These are phyloP conservation scores for Acestrorhynchus altus DNA, from an alignment of 2,797 vertebrate species.

Conservation along the genomic window DNA sequence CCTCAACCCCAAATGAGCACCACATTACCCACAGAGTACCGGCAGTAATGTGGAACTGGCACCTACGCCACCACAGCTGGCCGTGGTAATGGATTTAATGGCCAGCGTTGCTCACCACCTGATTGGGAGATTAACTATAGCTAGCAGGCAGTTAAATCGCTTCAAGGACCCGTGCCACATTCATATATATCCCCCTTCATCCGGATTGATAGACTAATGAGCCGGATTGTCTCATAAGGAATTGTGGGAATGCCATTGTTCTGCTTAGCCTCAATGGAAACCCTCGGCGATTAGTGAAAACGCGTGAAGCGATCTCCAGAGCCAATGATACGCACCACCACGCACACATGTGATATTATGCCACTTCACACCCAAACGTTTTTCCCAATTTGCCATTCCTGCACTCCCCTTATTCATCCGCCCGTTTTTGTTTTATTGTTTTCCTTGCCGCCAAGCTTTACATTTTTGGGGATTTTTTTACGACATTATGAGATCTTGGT, in stretches of 20 bases:
- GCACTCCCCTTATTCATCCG: background rate
- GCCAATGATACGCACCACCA: background rate
- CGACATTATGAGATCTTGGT: constrained; percentile 49
- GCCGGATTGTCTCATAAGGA: constrained; percentile 16
- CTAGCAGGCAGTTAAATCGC: constrained; percentile 25
- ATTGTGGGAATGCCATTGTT: constrained; percentile 29
- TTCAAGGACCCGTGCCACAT: constrained; percentile 25
- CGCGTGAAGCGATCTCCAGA: background rate
- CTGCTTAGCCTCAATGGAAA: constrained; percentile 30
- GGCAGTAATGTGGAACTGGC: constrained; percentile 54
- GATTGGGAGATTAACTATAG: constrained; percentile 52
- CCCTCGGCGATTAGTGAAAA: constrained; percentile 14
- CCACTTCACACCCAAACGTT: constrained; percentile 20
- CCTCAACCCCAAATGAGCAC: constrained; percentile 45
- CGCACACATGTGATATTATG: constrained; percentile 5
- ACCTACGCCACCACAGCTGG: constrained; percentile 45
- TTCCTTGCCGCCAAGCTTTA: constrained; percentile 41
- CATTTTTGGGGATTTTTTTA: constrained; percentile 32
- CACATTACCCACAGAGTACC: constrained; percentile 53
- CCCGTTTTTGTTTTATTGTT: constrained; percentile 37
- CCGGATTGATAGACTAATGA: constrained; percentile 27
- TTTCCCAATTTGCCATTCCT: constrained; percentile 2
- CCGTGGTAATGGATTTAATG: constrained; percentile 48
- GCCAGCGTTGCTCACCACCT: constrained; percentile 46
- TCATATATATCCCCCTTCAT: background rate